Percentiles rank a stretch among this genome's conserved stretches.
Evolutionary conservation across 2,113 vertebrate genomes (phyloP).

Genomic region (Podiceps cristatus): DNA sequence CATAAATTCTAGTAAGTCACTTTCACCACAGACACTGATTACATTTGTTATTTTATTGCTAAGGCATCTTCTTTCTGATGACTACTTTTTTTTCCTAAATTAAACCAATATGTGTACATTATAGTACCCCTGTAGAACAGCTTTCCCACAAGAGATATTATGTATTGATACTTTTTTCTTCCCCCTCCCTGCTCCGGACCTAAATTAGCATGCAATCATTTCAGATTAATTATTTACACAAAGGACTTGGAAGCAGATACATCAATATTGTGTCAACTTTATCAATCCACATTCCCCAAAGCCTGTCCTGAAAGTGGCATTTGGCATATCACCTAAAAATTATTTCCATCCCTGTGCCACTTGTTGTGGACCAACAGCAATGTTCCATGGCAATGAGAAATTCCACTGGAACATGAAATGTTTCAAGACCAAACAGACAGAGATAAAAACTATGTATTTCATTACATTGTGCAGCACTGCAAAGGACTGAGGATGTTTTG

Average conservation of each 20-base stretch:
- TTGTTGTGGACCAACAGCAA: background rate
- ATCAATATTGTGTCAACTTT: background rate
- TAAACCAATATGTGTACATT: background rate
- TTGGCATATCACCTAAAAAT: background rate
- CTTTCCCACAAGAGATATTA: background rate
- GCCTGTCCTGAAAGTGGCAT: background rate
- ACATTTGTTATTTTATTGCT: background rate
- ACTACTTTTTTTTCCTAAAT: background rate
- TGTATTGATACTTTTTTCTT: background rate
- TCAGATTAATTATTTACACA: background rate
- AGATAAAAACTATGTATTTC: background rate
- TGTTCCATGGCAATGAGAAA: background rate
- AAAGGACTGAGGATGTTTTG: background rate
- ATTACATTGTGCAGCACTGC: background rate
- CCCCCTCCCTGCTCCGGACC: background rate
- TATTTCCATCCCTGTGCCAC: background rate
- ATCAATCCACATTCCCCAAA: background rate
- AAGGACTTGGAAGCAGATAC: background rate
- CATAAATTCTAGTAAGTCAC: background rate
- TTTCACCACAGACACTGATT: background rate
- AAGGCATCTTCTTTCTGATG: background rate
- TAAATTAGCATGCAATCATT: background rate
- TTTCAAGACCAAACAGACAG: background rate
- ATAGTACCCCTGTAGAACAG: background rate
- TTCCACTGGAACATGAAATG: background rate